These are phyloP conservation scores for Phallusia fumigata DNA, from an alignment of 23 tunicate species.

Conservation along the genomic window DNA sequence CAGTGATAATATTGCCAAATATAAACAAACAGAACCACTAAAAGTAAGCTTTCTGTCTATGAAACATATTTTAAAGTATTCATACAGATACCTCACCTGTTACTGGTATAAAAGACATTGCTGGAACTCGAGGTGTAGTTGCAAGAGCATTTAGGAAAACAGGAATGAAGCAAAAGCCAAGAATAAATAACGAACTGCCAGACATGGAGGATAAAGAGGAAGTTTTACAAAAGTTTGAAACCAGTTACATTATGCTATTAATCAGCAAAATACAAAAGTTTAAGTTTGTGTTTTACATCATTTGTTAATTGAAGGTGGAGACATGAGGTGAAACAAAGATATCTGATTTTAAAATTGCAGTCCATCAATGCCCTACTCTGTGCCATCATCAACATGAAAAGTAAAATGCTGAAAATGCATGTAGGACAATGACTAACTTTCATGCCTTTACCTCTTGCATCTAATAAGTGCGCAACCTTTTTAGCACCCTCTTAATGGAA, in stretches of 20 bases:
- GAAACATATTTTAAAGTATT: background rate
- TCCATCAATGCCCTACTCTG: conserved; percentile 66
- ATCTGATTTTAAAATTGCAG: conserved; percentile 51
- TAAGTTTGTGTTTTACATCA: background rate
- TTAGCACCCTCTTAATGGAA: conserved; percentile 46
- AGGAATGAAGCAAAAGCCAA: conserved; percentile 18
- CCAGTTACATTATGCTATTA: background rate
- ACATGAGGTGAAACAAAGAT: conserved; percentile 26
- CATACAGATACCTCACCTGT: background rate
- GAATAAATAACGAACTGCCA: conserved; percentile 19
- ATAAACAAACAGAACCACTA: too few relatives aligned
- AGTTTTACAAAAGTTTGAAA: conserved; percentile 26
- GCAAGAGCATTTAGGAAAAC: conserved; percentile 30
- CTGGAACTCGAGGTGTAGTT: conserved; percentile 11
- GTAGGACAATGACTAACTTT: conserved; percentile 8
- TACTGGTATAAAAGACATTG: background rate
- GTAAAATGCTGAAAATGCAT: conserved; percentile 33
- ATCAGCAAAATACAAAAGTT: too few relatives aligned
- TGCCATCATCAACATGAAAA: conserved; percentile 71
- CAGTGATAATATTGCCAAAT: too few relatives aligned
- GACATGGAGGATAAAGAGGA: conserved; percentile 55
- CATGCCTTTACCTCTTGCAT: background rate
- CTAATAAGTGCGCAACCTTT: background rate
- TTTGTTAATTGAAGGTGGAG: conserved; percentile 48
- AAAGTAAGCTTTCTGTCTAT: too few relatives aligned